phyloP scores from a whole-genome alignment of 1,140 invertebrate genomes.

The Magallana gigas region DNA sequence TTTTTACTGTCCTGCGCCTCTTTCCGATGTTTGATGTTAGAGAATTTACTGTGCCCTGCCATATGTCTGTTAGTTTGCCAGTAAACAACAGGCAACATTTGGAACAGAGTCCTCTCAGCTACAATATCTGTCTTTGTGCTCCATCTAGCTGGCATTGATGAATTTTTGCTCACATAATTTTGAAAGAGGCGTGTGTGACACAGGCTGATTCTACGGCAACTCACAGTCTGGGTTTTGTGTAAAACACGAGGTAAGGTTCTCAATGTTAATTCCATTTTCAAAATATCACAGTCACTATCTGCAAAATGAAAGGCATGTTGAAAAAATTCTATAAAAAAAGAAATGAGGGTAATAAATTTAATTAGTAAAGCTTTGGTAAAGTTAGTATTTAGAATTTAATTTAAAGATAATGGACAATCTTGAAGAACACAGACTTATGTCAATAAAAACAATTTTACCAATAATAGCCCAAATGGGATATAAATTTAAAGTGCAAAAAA shows the following conservation, averaged over 20 bases:
- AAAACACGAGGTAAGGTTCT: background rate
- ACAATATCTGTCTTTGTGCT: background rate
- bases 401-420: too few relatives aligned
- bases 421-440: too few relatives aligned
- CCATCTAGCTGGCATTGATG: background rate
- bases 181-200: background rate
- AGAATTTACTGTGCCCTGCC: constrained; percentile 29
- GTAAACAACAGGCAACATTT: background rate
- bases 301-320: background rate
- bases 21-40: constrained; percentile 31
- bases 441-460: too few relatives aligned
- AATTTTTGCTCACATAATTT: background rate
- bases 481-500: too few relatives aligned
- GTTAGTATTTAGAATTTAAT: too few relatives aligned
- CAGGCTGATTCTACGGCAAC: background rate
- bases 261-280: background rate
- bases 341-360: too few relatives aligned
- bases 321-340: background rate
- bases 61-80: background rate
- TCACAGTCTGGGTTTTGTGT: background rate
- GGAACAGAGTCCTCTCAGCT: background rate
- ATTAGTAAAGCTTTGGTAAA: too few relatives aligned
- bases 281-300: too few relatives aligned
- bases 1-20: constrained; percentile 12
- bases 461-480: too few relatives aligned